phyloP scores from a whole-genome alignment of 2,797 vertebrate genomes.

The Enteromius afrohamiltoni region DNA sequence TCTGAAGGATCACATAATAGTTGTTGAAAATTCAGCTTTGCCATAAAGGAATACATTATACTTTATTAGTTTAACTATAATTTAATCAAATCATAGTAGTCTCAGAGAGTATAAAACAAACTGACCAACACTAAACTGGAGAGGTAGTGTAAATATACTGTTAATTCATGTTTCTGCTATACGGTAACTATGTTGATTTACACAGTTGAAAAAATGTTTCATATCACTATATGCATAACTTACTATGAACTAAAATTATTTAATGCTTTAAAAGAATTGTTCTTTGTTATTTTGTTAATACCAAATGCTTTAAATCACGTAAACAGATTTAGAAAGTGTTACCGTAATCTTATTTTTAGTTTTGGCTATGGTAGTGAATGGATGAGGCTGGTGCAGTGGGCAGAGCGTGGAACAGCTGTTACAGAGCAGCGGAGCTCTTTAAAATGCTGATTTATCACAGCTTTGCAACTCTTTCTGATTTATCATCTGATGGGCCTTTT shows the following conservation, averaged over 20 bases:
- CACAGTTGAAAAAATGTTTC: neutral
- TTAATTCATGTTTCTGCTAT: neutral
- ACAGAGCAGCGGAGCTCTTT: constrained; percentile 50
- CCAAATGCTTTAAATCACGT: neutral
- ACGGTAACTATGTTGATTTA: neutral
- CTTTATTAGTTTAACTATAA: neutral
- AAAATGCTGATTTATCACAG: constrained; percentile 63
- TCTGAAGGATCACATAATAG: neutral
- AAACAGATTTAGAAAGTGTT: constrained; percentile 5
- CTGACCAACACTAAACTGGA: neutral
- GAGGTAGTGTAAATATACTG: neutral
- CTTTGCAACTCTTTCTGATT: constrained; percentile 60
- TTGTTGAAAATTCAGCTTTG: neutral
- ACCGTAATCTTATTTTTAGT: constrained; percentile 14
- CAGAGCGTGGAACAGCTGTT: constrained; percentile 55
- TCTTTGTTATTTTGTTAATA: neutral
- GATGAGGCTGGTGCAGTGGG: constrained; percentile 16
- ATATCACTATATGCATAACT: neutral
- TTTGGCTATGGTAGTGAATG: constrained; percentile 39
- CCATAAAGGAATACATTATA: neutral
- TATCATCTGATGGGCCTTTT: constrained; percentile 63
- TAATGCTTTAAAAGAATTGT: neutral
- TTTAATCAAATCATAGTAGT: too few species aligned
- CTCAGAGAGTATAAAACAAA: neutral
- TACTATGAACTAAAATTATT: neutral